Conservation (phyloP, 1,140 invertebrate species). For the Hirudo medicinalis region DNA sequence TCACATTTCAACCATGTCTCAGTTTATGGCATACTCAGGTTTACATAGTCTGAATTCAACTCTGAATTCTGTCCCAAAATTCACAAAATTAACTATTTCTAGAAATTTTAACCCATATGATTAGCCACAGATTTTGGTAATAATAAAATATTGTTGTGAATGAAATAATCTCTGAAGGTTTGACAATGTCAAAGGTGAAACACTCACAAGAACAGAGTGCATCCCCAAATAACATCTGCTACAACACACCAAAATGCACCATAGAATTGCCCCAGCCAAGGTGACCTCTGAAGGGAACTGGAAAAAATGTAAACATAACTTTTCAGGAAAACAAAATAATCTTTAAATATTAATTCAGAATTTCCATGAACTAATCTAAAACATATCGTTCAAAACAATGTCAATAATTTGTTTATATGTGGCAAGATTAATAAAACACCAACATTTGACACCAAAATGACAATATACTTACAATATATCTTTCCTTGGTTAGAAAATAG, state of each 20-base stretch:
- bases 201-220: slow-evolving; percentile 65
- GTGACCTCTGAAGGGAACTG: slow-evolving; percentile 45
- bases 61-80: too few species aligned
- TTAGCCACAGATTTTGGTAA: too few species aligned
- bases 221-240: slow-evolving; percentile 80
- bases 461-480: slow-evolving; percentile 68
- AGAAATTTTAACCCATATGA: too few species aligned
- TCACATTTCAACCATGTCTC: too few species aligned
- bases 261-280: slow-evolving; percentile 41
- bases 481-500: slow-evolving; percentile 59
- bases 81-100: too few species aligned
- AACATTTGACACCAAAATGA: too few species aligned
- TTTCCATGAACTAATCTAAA: too few species aligned
- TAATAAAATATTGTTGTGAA: too few species aligned
- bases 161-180: neutral
- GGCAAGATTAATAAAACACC: neutral
- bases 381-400: too few species aligned
- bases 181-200: neutral
- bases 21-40: neutral
- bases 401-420: too few species aligned
- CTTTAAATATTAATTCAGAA: neutral
- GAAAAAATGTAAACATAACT: slow-evolving; percentile 28
- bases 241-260: slow-evolving; percentile 64
- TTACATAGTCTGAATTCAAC: neutral
- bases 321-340: neutral